Evolutionary conservation across 1,140 invertebrate genomes (phyloP).

Genomic region (Penaeus chinensis): DNA sequence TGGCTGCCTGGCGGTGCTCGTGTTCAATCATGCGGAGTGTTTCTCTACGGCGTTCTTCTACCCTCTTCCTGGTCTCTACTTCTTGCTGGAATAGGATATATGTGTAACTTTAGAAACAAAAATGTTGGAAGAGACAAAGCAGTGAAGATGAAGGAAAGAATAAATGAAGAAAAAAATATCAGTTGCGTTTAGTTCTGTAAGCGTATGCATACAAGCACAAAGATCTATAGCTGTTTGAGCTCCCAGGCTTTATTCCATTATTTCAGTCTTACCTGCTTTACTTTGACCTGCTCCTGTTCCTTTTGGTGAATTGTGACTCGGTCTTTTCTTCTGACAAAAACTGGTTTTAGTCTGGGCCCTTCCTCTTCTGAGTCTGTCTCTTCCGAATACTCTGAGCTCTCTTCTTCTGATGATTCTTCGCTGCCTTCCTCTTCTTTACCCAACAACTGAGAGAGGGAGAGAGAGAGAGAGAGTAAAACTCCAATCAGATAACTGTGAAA

Average conservation of each 20-base stretch:
- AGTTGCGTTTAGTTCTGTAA: no score
- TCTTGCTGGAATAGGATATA: conserved; percentile 70
- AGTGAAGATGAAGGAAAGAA: background rate
- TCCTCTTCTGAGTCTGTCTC: conserved; percentile 89
- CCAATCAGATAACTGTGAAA: no score
- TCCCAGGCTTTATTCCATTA: no score
- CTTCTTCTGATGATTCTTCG: conserved; percentile 79
- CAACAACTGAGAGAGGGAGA: conserved; percentile 17
- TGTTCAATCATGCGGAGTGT: conserved; percentile 78
- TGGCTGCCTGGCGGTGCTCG: conserved; percentile 46
- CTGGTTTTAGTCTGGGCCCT: conserved; percentile 91
- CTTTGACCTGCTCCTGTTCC: conserved; percentile 86
- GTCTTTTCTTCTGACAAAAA: conserved; percentile 95
- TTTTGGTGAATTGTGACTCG: conserved; percentile 95
- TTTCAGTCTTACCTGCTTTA: conserved; percentile 75
- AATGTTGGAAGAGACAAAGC: background rate
- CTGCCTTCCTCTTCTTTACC: conserved; percentile 74
- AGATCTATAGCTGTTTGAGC: no score
- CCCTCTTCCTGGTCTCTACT: conserved; percentile 80
- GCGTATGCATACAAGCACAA: no score
- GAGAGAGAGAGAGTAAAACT: conserved; percentile 18
- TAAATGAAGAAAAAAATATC: no score
- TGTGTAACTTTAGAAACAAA: background rate
- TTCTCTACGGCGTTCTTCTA: conserved; percentile 84
- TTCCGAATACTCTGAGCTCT: conserved; percentile 85